Conservation (phyloP, 2,113 vertebrate species). For the Patagioenas fasciata region DNA sequence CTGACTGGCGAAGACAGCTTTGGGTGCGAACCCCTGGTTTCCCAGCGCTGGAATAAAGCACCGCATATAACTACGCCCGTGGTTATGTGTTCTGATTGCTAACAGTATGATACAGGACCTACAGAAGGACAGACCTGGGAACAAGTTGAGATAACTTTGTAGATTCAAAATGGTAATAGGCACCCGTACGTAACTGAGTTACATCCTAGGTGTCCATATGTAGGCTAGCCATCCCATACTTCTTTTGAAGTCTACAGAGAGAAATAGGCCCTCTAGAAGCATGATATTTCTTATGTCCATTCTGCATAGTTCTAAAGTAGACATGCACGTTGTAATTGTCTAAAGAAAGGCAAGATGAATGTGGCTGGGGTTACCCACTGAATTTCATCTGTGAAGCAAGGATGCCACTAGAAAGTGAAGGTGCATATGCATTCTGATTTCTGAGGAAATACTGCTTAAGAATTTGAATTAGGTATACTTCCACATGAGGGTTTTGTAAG, state of each 20-base stretch:
- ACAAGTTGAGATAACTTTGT: not conserved
- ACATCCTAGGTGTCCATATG: not conserved
- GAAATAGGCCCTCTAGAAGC: not conserved
- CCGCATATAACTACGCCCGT: too few relatives aligned
- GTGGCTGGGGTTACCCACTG: not conserved
- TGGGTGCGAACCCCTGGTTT: too few relatives aligned
- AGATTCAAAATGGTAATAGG: not conserved
- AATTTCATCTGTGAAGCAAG: not conserved
- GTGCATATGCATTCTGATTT: not conserved
- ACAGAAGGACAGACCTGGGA: not conserved
- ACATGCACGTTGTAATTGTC: not conserved
- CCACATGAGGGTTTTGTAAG: not conserved
- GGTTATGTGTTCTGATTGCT: too few relatives aligned
- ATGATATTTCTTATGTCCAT: not conserved
- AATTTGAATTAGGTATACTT: not conserved
- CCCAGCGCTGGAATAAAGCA: too few relatives aligned
- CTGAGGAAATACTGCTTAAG: not conserved
- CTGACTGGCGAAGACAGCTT: too few relatives aligned
- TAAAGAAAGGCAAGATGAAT: not conserved
- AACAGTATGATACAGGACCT: not conserved
- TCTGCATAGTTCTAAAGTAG: not conserved
- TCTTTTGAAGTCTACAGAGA: not conserved
- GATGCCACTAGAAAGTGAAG: not conserved
- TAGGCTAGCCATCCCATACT: not conserved
- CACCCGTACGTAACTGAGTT: not conserved